Conservation (phyloP, 2,113 vertebrate species). For the Eublepharis macularius region DNA sequence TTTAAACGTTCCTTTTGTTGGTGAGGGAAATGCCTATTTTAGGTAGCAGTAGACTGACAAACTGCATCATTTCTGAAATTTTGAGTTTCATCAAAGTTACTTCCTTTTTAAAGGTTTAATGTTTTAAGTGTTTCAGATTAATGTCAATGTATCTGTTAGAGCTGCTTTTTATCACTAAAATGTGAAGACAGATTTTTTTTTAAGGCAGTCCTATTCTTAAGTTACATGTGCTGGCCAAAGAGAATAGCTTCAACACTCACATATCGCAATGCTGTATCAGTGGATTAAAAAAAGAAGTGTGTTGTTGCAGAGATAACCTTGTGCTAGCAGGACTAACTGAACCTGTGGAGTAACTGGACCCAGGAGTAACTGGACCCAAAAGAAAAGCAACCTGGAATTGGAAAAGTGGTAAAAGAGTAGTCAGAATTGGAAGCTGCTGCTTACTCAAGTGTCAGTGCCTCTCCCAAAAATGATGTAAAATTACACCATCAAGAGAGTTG, state of each 20-base stretch:
- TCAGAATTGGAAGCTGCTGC: too few species aligned
- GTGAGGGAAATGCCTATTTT: slow-evolving; percentile 22
- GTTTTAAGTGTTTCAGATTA: neutral
- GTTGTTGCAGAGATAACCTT: neutral
- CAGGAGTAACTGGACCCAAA: neutral
- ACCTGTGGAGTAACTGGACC: neutral
- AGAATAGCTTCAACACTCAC: neutral
- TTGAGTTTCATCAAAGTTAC: neutral
- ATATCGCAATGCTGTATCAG: neutral
- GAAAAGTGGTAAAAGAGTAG: too few species aligned
- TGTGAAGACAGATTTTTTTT: rapidly evolving
- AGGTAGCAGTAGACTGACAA: slow-evolving; percentile 28
- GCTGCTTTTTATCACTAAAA: neutral
- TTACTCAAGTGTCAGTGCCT: too few species aligned
- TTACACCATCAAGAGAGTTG: too few species aligned
- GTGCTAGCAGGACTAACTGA: neutral
- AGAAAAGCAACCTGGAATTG: too few species aligned
- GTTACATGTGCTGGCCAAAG: neutral
- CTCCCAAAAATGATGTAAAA: too few species aligned
- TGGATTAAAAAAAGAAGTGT: neutral
- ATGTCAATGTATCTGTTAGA: neutral
- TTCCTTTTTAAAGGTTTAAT: neutral
- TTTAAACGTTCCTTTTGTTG: neutral
- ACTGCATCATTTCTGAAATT: slow-evolving; percentile 38
- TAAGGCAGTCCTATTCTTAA: neutral